phyloP scores from a whole-genome alignment of 2,797 vertebrate genomes.

The Gadopsis bispinosus region DNA sequence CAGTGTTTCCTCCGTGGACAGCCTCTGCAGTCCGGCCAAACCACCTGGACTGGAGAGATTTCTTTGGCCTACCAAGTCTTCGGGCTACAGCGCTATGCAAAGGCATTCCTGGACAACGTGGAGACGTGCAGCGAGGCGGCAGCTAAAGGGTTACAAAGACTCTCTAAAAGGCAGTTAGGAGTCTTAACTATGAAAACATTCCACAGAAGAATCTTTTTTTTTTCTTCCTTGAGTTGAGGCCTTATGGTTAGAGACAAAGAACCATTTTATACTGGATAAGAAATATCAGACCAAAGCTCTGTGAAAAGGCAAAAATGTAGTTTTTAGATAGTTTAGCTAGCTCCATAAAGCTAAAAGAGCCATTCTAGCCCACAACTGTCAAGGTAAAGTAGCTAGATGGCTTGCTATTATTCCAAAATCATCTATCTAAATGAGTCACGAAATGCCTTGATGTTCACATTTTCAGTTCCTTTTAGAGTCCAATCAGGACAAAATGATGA shows the following conservation, averaged over 20 bases:
- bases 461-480: neutral
- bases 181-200: conserved; percentile 47
- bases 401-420: neutral
- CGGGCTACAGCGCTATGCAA: conserved; percentile 45
- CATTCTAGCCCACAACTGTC: neutral
- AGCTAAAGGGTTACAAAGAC: conserved; percentile 33
- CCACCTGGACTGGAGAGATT: conserved; percentile 63
- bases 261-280: neutral
- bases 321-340: neutral
- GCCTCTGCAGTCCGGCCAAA: conserved; percentile 51
- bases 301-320: neutral
- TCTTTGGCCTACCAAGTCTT: conserved; percentile 49
- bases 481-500: neutral
- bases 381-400: neutral
- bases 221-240: conserved; percentile 27
- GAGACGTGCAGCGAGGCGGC: conserved; percentile 47
- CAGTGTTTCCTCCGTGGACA: conserved; percentile 68
- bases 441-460: neutral
- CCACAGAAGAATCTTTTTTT: conserved; percentile 28
- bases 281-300: neutral
- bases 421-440: neutral
- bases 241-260: conserved; percentile 31
- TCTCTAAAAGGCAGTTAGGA: conserved; percentile 20
- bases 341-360: neutral
- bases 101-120: conserved; percentile 59